Conservation (phyloP, 1,140 invertebrate species). For the Drosophila takahashii region DNA sequence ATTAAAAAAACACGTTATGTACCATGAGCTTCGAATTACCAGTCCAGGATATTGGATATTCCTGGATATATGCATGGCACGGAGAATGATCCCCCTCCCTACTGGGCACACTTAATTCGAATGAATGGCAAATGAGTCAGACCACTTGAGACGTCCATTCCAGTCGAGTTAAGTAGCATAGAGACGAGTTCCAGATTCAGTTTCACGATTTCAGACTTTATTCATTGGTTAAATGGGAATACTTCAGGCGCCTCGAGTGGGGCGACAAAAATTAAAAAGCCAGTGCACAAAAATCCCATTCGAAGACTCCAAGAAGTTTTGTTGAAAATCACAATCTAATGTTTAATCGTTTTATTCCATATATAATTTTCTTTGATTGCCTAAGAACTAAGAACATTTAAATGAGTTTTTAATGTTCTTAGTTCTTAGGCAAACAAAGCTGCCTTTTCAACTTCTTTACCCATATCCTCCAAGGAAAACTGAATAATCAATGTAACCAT, state of each 20-base stretch:
- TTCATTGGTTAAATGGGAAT: constrained; percentile 8
- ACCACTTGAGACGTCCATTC: constrained; percentile 49
- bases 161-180: constrained; percentile 60
- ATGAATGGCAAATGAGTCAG: constrained; percentile 67
- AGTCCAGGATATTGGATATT: constrained; percentile 53
- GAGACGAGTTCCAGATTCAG: constrained; percentile 39
- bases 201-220: constrained; percentile 19
- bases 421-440: no score
- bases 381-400: no score
- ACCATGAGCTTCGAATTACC: constrained; percentile 49
- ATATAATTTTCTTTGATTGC: no score
- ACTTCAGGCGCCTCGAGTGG: constrained; percentile 7
- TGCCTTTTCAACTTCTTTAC: not conserved
- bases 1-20: constrained; percentile 58
- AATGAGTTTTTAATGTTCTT: not conserved
- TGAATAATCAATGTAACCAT: constrained; percentile 15
- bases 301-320: not conserved
- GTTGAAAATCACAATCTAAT: not conserved
- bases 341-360: no score
- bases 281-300: constrained; percentile 9
- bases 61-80: not conserved
- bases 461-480: not conserved
- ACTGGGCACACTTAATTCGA: constrained; percentile 32
- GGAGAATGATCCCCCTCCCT: constrained; percentile 7
- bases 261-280: constrained; percentile 12